Evolutionary conservation across 2,113 vertebrate genomes (phyloP), one percentile per base, ranked within the genome.

Genomic region (Asarcornis scutulata): DNA sequence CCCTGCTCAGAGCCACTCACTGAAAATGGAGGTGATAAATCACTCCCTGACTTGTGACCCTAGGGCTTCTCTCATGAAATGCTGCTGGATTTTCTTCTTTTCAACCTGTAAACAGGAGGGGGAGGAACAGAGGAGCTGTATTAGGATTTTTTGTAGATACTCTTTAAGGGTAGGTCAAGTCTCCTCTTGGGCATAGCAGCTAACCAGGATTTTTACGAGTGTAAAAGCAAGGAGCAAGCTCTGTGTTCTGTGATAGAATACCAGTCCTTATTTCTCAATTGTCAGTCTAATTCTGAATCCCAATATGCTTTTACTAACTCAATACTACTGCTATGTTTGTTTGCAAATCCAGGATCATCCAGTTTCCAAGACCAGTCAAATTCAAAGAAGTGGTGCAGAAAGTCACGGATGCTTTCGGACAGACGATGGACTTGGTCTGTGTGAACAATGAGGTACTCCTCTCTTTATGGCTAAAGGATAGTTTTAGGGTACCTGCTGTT

Each of bases 301-400:
- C n/a, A 62, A 18, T 12, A 3, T 36, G 27, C 32, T 48, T 62
- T 4, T 42, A 4, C 50, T 58, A 56, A 66, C 26, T 11, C 27
- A 44, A 66, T 42, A 7, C 38, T 84, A 3, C 38, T 87, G 17
- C 46, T 94, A 5, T 36, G 2, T 83, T 73, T 90, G 4, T 76
- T 17, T 93, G 31, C 68, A 8, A 60, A 1, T 34, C 17, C 96
- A 99, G 99, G 94, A 99, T 99, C 96, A 98, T 99, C 95, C 98
- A 98, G 17, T 99, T 99, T 92, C 98, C 98, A 95, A 98, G 98
- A 95, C 98, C 99, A 11, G 97, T 99, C 95, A 99, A 93, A 89
- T 98, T 99, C 96, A 99, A 98, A 95, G 99, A 99, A 74, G 98
- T 99, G 83, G 97, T 98, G 78, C 98, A 99, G 97, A 99, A 99